Conservation (phyloP, 1,140 invertebrate species). For the Melanaphis sacchari region DNA sequence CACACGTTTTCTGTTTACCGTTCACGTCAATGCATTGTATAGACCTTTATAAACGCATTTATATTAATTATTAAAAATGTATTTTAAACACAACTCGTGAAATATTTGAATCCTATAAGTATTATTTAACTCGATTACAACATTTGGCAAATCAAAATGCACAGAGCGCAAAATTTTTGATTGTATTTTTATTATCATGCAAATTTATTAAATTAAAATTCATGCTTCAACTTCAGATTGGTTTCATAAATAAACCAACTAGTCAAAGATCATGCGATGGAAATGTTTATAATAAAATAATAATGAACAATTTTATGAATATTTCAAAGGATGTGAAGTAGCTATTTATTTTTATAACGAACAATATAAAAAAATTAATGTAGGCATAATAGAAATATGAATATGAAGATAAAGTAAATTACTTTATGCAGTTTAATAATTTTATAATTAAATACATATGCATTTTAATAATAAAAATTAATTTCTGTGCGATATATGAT, state of each 20-base stretch:
- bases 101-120: background rate
- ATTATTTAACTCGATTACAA: no score
- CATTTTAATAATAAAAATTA: background rate
- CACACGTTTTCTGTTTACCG: background rate
- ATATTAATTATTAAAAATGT: background rate
- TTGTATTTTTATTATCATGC: background rate
- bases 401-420: background rate
- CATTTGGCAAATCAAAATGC: background rate
- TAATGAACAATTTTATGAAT: background rate
- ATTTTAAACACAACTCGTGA: background rate
- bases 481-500: background rate
- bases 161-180: background rate
- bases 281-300: background rate
- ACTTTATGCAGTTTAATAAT: background rate
- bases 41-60: background rate
- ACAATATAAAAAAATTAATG: background rate
- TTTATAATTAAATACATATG: background rate
- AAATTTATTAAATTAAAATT: background rate
- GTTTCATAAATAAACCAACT: background rate
- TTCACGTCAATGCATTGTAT: background rate
- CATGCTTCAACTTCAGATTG: background rate
- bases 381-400: background rate
- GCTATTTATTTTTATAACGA: background rate
- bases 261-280: background rate
- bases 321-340: background rate